Base-by-base conservation (phyloP, 2,113 vertebrate species). In the Raja brachyura region DNA sequence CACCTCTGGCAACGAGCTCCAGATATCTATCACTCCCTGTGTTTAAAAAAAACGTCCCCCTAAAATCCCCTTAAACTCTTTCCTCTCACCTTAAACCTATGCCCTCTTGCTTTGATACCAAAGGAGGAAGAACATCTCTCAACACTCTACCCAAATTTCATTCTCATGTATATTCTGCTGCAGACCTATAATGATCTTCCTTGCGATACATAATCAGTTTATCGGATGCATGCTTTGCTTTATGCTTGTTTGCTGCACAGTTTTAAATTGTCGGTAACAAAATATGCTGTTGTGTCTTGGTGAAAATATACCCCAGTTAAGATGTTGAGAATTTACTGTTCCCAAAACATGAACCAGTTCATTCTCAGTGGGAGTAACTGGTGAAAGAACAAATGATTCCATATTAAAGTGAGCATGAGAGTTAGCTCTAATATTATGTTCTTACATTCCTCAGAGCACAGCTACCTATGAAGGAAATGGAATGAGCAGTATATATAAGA, bases 401-500 rank as follows among this genome's bases (percentile, higher is more conserved):
- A 59, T 85, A 22, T 85, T 39, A 33, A 70, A 4, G 61, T 73
- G 22, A 92, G 5, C 4, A 25, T 31, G 31, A 33, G 28, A 74
- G 39, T 25, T 92, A 25, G 39, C 7, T 54, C 90, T 92, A 39
- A 92, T 92, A 48, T 92, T 92, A 48, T 8, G 33, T 66, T 92
- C 33, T 74, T 2, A 0, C 33, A 56, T 95, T 95, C 22, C 94
- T 94, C 94, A 99, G 98, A 98, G 98, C 83, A 93, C 95, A 48
- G 96, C 97, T 68, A 95, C 96, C 94, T 96, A 95, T 94, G 98
- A 99, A 95, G 97, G 97, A 93, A 98, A 97, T 48, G 99, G 99
- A 94, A 99, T 99, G 99, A 97, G 99, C 96, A 98, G 97, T 94
- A 96, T 99, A 66, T 99, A 99, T 96, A 99, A 99, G 96, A 97